Evolutionary conservation across 2,113 vertebrate species (phyloP).

Genomic region (Lamprotornis superbus): DNA sequence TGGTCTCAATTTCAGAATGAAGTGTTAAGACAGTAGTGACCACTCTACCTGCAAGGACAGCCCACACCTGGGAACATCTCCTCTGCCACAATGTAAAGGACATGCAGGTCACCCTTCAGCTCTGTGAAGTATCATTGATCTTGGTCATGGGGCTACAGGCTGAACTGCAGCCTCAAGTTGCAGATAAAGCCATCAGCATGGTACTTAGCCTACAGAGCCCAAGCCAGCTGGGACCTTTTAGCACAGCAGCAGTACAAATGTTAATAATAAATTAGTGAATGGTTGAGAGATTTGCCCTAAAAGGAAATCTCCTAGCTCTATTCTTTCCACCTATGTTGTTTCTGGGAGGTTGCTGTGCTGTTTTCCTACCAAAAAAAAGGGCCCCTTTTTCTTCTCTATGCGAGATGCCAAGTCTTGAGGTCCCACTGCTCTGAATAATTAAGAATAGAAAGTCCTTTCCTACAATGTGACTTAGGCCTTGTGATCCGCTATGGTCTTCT

Average conservation of each 20-base stretch:
- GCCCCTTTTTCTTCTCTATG: neutral
- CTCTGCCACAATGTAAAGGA: neutral
- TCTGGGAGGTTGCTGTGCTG: slow-evolving; percentile 23
- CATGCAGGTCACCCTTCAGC: neutral
- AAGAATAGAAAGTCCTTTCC: slow-evolving; percentile 39
- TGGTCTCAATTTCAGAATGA: neutral
- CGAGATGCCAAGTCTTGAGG: neutral
- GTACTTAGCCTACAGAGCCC: neutral
- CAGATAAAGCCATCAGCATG: neutral
- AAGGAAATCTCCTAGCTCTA: slow-evolving; percentile 36
- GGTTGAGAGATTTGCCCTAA: slow-evolving; percentile 48
- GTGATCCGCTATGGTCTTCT: neutral
- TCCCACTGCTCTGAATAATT: slow-evolving; percentile 26
- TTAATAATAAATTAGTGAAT: slow-evolving; percentile 52
- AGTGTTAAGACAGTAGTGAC: neutral
- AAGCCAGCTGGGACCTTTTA: neutral
- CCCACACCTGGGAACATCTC: neutral
- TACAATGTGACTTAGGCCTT: slow-evolving; percentile 18
- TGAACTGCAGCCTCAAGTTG: neutral
- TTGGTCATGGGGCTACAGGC: neutral
- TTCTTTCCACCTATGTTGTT: slow-evolving; percentile 27
- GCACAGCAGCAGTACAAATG: slow-evolving; percentile 8
- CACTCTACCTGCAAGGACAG: neutral
- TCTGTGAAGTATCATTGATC: neutral
- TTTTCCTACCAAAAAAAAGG: neutral